phyloP scores from a whole-genome alignment of 2,888 invertebrate genomes.

The Orchesella flavescens region DNA sequence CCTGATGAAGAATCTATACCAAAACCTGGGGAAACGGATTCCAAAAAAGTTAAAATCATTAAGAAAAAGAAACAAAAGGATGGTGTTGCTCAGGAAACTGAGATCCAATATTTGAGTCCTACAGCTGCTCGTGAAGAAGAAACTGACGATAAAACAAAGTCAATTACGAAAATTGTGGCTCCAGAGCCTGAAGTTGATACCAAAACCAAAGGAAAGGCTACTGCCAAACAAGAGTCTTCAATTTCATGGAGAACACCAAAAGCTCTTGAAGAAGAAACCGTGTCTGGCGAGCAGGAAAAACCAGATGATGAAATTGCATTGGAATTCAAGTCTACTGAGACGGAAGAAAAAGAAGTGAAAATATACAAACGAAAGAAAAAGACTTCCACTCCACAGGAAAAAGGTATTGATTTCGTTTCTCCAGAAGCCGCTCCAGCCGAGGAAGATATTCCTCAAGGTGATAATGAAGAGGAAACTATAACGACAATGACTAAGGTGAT shows the following conservation, averaged over 20 bases:
- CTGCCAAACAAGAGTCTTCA: background rate
- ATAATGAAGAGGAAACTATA: no score
- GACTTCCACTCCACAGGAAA: background rate
- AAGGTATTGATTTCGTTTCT: no score
- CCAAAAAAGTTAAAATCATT: background rate
- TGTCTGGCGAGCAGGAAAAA: background rate
- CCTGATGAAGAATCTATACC: no score
- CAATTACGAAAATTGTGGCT: background rate
- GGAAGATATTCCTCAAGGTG: no score
- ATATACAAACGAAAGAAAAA: background rate
- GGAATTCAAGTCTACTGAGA: background rate
- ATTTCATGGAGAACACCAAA: background rate
- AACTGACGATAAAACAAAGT: background rate
- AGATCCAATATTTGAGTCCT: no score
- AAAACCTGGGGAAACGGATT: no score
- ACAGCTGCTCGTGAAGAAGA: no score
- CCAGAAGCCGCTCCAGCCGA: no score
- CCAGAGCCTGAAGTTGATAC: background rate
- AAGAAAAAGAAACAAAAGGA: conserved; percentile 21
- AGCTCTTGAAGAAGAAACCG: background rate
- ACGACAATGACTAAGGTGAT: no score
- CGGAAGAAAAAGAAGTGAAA: background rate
- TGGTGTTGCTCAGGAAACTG: background rate
- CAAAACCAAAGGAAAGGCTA: background rate
- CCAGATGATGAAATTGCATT: background rate